A percentile compares a stretch with the other conserved stretches of the same genome.
phyloP scores from a whole-genome alignment of 2,113 vertebrate genomes.

The Sebastes fasciatus region DNA sequence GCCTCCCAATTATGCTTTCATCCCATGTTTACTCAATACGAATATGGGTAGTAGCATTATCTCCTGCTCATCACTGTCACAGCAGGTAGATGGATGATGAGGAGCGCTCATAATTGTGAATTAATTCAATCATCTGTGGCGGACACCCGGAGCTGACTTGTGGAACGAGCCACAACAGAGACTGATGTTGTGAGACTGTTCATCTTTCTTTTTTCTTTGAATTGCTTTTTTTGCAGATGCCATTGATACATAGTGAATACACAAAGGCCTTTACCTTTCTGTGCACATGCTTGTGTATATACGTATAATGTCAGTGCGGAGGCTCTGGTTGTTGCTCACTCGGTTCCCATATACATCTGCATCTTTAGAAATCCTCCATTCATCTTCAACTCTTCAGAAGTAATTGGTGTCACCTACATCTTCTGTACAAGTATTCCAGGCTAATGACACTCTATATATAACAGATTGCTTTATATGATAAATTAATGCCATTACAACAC shows the following conservation, averaged over 20 bases:
- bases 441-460: background rate
- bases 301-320: background rate
- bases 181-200: conserved; percentile 42
- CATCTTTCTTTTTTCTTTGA: background rate
- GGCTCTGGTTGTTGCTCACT: background rate
- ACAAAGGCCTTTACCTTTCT: background rate
- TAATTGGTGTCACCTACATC: conserved; percentile 6
- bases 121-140: conserved; percentile 67
- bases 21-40: conserved; percentile 65
- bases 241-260: background rate
- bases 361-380: conserved; percentile 6
- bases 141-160: conserved; percentile 53
- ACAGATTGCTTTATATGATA: background rate
- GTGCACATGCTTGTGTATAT: background rate
- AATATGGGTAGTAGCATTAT: conserved; percentile 51
- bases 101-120: conserved; percentile 64
- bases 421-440: background rate
- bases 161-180: conserved; percentile 31
- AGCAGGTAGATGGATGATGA: conserved; percentile 74
- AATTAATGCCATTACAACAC: background rate
- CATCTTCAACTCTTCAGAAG: background rate
- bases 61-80: conserved; percentile 66
- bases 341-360: background rate
- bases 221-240: background rate
- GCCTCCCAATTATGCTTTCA: conserved; percentile 52